Conservation (phyloP, 2,113 vertebrate species). For the Microcebus lehilahytsara region DNA sequence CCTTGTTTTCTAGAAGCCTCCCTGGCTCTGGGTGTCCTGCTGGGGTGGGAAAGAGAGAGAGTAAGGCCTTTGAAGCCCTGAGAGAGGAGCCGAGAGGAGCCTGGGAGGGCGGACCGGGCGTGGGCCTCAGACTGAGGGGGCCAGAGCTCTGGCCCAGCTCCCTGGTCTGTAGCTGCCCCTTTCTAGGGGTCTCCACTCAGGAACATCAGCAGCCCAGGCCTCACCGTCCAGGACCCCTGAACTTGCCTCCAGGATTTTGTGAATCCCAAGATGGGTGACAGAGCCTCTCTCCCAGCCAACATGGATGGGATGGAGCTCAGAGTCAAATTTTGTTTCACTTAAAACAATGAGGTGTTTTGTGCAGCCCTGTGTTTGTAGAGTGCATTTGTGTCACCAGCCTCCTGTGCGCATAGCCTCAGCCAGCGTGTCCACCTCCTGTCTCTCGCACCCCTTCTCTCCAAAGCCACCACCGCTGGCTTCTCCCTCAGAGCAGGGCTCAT, state of each 20-base stretch:
- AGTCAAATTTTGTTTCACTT: neutral
- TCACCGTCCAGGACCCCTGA: neutral
- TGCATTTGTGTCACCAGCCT: neutral
- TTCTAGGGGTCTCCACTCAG: neutral
- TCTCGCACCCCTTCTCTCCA: neutral
- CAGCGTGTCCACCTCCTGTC: neutral
- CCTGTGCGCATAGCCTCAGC: no score
- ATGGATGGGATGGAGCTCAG: neutral
- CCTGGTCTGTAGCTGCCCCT: neutral
- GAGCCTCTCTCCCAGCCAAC: neutral
- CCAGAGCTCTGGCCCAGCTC: neutral
- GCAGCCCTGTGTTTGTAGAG: neutral
- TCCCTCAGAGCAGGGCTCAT: neutral
- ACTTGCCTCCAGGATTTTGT: neutral
- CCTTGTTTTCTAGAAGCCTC: constrained; percentile 3
- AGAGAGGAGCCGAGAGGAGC: neutral
- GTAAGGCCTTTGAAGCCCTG: neutral
- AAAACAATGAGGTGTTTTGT: neutral
- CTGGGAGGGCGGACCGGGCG: neutral
- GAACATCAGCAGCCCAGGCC: neutral
- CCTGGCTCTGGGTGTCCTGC: neutral
- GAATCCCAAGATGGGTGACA: neutral
- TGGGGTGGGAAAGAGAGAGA: neutral
- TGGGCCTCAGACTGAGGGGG: neutral
- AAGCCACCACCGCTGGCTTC: neutral